Evolutionary conservation across 1,140 invertebrate species (phyloP).

Genomic region (Meloidogyne floridensis): DNA sequence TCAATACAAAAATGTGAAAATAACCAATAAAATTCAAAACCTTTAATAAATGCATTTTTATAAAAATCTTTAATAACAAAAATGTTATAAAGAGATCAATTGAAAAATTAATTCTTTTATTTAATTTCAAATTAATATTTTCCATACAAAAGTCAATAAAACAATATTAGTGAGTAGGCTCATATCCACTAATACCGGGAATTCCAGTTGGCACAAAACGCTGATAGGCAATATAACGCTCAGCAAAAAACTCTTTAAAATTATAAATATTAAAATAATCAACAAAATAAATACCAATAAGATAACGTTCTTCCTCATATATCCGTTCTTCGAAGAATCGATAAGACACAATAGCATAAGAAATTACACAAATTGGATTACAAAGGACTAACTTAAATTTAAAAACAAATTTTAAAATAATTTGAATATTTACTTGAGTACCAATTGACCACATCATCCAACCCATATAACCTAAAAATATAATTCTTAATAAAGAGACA

Average conservation of each 20-base stretch:
- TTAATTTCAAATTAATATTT: not conserved
- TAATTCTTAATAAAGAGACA: conserved; percentile 82
- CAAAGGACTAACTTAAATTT: conserved; percentile 78
- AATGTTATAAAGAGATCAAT: not conserved
- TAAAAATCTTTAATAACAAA: not conserved
- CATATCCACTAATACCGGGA: conserved; percentile 80
- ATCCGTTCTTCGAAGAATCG: conserved; percentile 87
- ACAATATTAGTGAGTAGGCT: not conserved
- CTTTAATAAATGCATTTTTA: too few species aligned
- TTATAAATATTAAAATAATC: not conserved
- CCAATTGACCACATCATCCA: conserved; percentile 99
- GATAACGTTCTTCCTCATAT: conserved; percentile 83
- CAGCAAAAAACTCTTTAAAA: conserved; percentile 80
- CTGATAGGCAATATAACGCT: conserved; percentile 86
- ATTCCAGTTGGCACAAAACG: conserved; percentile 82
- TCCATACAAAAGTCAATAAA: too few species aligned
- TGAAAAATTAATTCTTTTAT: not conserved
- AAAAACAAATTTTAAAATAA: not conserved
- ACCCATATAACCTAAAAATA: conserved; percentile 93
- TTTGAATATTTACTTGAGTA: conserved; percentile 76
- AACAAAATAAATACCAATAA: conserved; percentile 69
- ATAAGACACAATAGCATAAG: conserved; percentile 80
- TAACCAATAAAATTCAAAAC: too few species aligned
- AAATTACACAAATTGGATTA: conserved; percentile 85
- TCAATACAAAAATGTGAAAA: too few species aligned